Evolutionary conservation across 1,140 invertebrate species (phyloP).

Genomic region (Habropoda laboriosa): DNA sequence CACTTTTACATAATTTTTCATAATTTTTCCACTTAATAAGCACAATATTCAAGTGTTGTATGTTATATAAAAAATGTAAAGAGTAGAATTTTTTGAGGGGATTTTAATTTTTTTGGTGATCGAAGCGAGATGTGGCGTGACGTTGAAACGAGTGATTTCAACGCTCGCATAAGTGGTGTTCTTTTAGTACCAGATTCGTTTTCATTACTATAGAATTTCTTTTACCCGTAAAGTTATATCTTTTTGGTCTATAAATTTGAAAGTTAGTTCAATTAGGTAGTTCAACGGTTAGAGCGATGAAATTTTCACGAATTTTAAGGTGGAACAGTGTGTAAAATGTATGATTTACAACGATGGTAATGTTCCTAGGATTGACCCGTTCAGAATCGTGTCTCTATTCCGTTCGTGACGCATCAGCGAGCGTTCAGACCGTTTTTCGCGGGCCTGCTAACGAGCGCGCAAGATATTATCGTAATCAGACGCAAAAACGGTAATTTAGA

Average conservation of each 20-base stretch:
- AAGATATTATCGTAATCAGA: slow-evolving; percentile 35
- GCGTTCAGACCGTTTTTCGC: slow-evolving; percentile 10
- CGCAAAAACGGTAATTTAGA: slow-evolving; percentile 41
- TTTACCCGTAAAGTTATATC: not conserved
- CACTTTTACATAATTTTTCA: too few relatives aligned
- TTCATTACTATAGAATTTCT: not conserved
- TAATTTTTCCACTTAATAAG: too few relatives aligned
- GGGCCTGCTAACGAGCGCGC: slow-evolving; percentile 6
- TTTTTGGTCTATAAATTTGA: too few relatives aligned
- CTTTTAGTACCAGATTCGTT: not conserved
- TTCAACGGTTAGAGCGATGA: too few relatives aligned
- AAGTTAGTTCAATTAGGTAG: too few relatives aligned
- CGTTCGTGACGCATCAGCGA: slow-evolving; percentile 2
- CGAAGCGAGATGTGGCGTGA: not conserved
- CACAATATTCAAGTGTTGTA: too few relatives aligned
- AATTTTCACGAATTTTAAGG: not conserved
- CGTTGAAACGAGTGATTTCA: not conserved
- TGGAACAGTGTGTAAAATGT: not conserved
- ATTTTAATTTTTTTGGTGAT: not conserved
- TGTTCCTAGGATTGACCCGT: not conserved
- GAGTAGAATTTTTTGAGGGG: too few relatives aligned
- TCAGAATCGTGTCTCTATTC: not conserved
- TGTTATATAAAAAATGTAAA: too few relatives aligned
- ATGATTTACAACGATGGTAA: not conserved
- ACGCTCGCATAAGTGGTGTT: slow-evolving; percentile 5